phyloP scores from a whole-genome alignment of 2,113 vertebrate species.

The Promerops cafer region DNA sequence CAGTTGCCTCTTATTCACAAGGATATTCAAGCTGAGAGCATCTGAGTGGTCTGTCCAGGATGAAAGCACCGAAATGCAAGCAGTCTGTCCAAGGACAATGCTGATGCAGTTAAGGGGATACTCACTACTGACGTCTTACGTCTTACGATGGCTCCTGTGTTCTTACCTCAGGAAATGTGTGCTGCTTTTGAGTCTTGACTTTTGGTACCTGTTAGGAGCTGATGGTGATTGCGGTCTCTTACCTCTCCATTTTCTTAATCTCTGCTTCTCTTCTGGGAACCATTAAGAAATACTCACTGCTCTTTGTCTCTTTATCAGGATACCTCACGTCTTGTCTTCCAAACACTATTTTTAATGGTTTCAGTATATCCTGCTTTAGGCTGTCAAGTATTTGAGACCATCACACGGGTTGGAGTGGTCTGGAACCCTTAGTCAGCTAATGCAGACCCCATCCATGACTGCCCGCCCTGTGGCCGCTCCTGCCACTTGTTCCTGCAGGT shows the following conservation, averaged over 20 bases:
- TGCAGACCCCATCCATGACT: neutral
- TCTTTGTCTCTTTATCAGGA: neutral
- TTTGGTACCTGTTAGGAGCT: neutral
- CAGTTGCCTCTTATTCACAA: neutral
- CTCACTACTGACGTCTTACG: neutral
- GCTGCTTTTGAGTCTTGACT: neutral
- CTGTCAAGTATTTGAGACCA: neutral
- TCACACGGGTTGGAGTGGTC: neutral
- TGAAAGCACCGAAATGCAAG: neutral
- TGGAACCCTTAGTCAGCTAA: neutral
- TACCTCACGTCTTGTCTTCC: neutral
- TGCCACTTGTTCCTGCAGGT: neutral
- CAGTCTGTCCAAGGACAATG: neutral
- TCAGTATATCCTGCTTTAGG: neutral
- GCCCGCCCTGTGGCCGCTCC: rapidly evolving
- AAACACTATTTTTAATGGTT: neutral
- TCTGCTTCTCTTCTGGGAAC: neutral
- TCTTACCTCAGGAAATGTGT: neutral
- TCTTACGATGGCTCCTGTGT: neutral
- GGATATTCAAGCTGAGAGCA: neutral
- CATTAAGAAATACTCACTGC: neutral
- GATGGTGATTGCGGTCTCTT: neutral
- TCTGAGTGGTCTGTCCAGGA: neutral
- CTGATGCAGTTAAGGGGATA: neutral
- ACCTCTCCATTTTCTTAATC: neutral